phyloP scores from a whole-genome alignment of 2,797 vertebrate genomes.

The Hirundo rustica region DNA sequence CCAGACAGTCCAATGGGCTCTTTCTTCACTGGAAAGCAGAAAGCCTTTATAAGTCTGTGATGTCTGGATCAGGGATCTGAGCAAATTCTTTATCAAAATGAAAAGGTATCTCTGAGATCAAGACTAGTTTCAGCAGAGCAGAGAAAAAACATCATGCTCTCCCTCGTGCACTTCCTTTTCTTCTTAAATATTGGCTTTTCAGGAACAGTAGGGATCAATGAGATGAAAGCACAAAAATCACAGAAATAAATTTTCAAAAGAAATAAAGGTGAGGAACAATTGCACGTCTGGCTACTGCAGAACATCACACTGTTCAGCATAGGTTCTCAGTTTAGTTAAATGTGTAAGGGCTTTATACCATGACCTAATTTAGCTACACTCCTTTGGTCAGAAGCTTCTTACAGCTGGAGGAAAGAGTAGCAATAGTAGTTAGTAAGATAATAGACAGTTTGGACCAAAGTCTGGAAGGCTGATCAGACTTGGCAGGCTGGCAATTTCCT shows the following conservation, averaged over 20 bases:
- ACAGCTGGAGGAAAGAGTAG: background rate
- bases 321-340: background rate
- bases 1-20: background rate
- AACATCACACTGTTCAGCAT: background rate
- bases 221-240: background rate
- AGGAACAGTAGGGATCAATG: background rate
- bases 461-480: background rate
- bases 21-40: background rate
- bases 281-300: background rate
- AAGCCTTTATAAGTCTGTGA: background rate
- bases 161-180: background rate
- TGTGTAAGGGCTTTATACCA: background rate
- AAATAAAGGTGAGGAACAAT: background rate
- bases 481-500: background rate
- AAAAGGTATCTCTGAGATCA: background rate
- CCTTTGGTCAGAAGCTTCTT: background rate
- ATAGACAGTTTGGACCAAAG: background rate
- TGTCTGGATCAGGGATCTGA: background rate
- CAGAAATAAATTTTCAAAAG: background rate
- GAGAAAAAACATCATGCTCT: background rate
- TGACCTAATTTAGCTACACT: background rate
- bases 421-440: background rate
- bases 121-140: background rate
- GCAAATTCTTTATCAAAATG: background rate
- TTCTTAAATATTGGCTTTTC: background rate